Evolutionary conservation across 2,797 vertebrate species (phyloP).

Genomic region (Hyperoplus lanceolatus): DNA sequence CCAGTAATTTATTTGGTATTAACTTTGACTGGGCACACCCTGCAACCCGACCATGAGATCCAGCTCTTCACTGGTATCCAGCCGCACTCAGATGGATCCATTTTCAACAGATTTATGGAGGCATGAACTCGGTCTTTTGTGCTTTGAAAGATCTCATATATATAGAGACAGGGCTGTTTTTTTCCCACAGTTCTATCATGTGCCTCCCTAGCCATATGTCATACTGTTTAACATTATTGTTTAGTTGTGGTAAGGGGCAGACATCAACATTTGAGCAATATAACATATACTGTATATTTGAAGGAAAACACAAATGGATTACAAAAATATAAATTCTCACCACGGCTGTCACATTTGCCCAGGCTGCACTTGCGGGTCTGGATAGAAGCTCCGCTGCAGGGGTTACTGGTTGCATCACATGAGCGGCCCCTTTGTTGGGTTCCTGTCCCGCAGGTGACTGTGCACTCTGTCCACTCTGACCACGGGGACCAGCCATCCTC

Average conservation of each 20-base stretch:
- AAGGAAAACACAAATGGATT: constrained; percentile 11
- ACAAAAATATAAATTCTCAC: constrained; percentile 82
- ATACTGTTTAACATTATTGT: constrained; percentile 33
- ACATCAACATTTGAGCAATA: constrained; percentile 28
- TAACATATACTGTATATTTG: constrained; percentile 23
- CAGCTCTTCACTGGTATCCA: constrained; percentile 45
- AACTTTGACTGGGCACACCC: constrained; percentile 65
- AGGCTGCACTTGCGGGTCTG: constrained; percentile 96
- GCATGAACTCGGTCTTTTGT: constrained; percentile 38
- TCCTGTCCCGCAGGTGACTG: constrained; percentile 94
- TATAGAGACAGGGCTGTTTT: constrained; percentile 32
- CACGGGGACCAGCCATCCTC: constrained; percentile 98
- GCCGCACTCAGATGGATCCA: constrained; percentile 44
- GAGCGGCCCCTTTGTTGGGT: constrained; percentile 98
- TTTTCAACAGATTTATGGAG: constrained; percentile 61
- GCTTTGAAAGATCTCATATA: constrained; percentile 45
- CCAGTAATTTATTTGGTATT: constrained; percentile 61
- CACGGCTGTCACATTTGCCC: constrained; percentile 94
- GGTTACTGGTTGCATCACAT: constrained; percentile 95
- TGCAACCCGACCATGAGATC: constrained; percentile 42
- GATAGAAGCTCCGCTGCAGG: constrained; percentile 94
- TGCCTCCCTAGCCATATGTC: constrained; percentile 31
- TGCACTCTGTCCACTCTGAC: constrained; percentile 99
- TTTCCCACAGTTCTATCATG: constrained; percentile 49
- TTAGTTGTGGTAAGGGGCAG: constrained; percentile 15